These are phyloP conservation scores for Eidolon helvum DNA, from an alignment of 2,113 vertebrate genomes.

Conservation along the genomic window DNA sequence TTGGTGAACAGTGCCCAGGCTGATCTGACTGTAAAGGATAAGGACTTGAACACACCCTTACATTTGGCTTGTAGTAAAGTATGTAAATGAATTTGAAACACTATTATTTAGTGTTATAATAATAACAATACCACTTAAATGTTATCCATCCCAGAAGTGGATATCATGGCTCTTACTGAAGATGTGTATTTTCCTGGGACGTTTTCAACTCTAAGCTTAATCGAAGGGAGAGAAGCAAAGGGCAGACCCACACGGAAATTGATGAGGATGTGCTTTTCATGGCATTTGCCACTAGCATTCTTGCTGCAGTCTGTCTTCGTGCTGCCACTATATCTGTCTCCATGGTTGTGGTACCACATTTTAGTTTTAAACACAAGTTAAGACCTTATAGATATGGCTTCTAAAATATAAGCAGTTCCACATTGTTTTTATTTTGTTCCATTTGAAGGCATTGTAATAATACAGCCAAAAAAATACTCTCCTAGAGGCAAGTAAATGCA, in stretches of 20 bases:
- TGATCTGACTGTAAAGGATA: conserved; percentile 89
- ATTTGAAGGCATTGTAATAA: background rate
- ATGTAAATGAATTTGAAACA: conserved; percentile 74
- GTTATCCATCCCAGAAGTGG: background rate
- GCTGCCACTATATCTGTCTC: background rate
- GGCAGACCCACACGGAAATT: background rate
- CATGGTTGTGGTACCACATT: background rate
- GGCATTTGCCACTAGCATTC: background rate
- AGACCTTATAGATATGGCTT: background rate
- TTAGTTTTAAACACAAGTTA: background rate
- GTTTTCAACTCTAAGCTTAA: background rate
- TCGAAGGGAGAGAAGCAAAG: background rate
- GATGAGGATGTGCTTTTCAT: rapidly evolving
- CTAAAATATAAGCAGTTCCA: background rate
- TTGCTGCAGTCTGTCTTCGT: background rate
- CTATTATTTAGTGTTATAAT: background rate
- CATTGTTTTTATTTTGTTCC: background rate
- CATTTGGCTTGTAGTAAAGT: conserved; percentile 96
- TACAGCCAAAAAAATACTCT: background rate
- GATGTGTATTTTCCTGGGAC: background rate
- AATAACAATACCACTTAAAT: background rate
- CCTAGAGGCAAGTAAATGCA: background rate
- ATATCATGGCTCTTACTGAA: background rate
- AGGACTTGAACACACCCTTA: conserved; percentile 91
- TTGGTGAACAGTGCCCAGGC: conserved; percentile 88